A percentile compares a stretch with the other conserved stretches of the same genome.
These are phyloP conservation scores for Garrulus glandarius DNA, from an alignment of 2,797 vertebrate species.

Conservation along the genomic window DNA sequence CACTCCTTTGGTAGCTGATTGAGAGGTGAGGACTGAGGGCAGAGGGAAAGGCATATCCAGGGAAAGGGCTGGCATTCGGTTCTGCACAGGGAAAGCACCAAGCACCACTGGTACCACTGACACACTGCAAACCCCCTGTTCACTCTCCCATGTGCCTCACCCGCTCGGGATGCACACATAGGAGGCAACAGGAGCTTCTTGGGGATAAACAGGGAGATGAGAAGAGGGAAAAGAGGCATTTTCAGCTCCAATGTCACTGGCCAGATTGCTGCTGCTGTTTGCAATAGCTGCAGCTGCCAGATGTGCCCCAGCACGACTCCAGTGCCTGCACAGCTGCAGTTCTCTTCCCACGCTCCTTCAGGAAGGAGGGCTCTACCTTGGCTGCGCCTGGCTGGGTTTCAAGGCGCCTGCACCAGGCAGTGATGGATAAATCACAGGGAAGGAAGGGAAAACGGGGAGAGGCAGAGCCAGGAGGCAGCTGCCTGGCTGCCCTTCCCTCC, in stretches of 20 bases:
- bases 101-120: neutral
- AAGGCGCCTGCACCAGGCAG: neutral
- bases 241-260: neutral
- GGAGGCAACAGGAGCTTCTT: slow-evolving; percentile 6
- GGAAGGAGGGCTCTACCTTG: neutral
- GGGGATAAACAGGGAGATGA: slow-evolving; percentile 36
- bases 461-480: neutral
- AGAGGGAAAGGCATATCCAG: neutral
- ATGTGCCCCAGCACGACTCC: neutral
- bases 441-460: neutral
- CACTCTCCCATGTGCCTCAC: neutral
- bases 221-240: slow-evolving; percentile 60
- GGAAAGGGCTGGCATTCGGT: neutral
- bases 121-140: neutral
- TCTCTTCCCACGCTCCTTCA: neutral
- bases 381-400: neutral
- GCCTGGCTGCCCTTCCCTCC: neutral
- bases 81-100: slow-evolving; percentile 30
- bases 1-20: neutral
- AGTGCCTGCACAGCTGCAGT: neutral
- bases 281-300: slow-evolving; percentile 23
- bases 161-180: neutral
- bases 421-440: neutral
- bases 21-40: neutral
- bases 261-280: neutral